Evolutionary conservation across 2,888 invertebrate genomes (phyloP), one percentile per base, ranked within the genome.

Genomic region (Tenthredo notha): DNA sequence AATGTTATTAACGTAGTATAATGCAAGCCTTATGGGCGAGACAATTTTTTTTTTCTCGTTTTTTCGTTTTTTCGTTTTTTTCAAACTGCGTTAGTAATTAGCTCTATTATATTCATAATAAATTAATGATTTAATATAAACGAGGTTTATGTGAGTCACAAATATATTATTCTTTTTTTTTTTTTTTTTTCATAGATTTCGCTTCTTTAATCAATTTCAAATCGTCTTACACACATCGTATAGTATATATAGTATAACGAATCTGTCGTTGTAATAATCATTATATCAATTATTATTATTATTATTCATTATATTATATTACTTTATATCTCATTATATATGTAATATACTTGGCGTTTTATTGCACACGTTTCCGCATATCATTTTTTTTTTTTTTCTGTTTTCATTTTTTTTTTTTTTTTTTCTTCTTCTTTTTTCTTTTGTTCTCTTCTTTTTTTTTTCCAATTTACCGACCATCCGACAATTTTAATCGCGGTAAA

Each of bases 271-370:
- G 72, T 74, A 74, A 74, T 74, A 74, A 74, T 74, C 72, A 21
- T 21, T 7, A 74, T 40, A 43, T 43, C 40, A 43, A 67, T 74
- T 74, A 74, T 74, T 40, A 70, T 33, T 61, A 25, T 70, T 33
- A 43, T 74, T 74, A 74, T 74, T 43, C 40, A 43, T 74, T 74
- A 74, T 74, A 43, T 43, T 74, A 74, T 43, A 74, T 74, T 74
- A 74, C 72, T 74, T 74, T 74, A 43, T 72, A 43, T 40, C 21
- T 74, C 43, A 74, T 74, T 43, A 43, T 74, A 33, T n/a, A 72
- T 15, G 43, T 74, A 74, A 74, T 74, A 74, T 74, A 74, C 72
- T 74, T 74, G 72, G 72, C 72, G 21, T 74, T 74, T 74, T 74
- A 74, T 74, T 74, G 72, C 72, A 74, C 72, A 74, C 72, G 72